These are phyloP conservation scores for Lepidocyrtoides sp. DNA, from an alignment of 2,888 invertebrate species.

Conservation along the genomic window DNA sequence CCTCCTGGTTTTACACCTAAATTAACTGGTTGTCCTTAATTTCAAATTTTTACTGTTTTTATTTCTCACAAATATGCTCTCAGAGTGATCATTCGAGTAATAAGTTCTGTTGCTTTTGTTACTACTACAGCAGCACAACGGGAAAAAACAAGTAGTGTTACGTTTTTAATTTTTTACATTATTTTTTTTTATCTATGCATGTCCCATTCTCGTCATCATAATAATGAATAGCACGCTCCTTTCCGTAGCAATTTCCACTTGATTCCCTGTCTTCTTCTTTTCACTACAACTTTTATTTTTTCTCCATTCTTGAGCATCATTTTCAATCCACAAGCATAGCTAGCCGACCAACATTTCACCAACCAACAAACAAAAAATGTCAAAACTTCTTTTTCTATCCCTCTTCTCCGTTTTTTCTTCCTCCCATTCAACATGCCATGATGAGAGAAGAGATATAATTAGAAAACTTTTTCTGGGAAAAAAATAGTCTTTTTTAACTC, in stretches of 20 bases:
- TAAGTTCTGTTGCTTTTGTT: too few relatives aligned
- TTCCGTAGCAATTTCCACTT: not conserved
- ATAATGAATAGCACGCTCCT: not conserved
- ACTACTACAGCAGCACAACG: too few relatives aligned
- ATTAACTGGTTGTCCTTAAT: too few relatives aligned
- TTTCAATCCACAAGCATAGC: slow-evolving; percentile 1
- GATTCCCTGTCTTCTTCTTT: slow-evolving; percentile 12
- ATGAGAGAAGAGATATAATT: slow-evolving; percentile 73
- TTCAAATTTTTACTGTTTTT: too few relatives aligned
- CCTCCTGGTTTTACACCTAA: not conserved
- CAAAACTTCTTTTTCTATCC: slow-evolving; percentile 38
- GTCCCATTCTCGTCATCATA: slow-evolving; percentile 16
- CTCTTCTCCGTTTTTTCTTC: not conserved
- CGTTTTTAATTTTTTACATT: too few relatives aligned
- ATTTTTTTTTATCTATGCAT: not conserved
- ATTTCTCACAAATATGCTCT: too few relatives aligned
- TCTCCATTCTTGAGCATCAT: slow-evolving; percentile 57
- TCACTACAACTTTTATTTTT: slow-evolving; percentile 48
- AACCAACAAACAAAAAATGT: slow-evolving; percentile 11
- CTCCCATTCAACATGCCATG: slow-evolving; percentile 72
- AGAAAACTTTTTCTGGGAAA: slow-evolving; percentile 71
- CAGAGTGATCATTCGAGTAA: too few relatives aligned
- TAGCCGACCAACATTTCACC: slow-evolving; percentile 10
- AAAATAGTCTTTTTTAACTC: slow-evolving; percentile 53
- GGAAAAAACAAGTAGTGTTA: too few relatives aligned